Conservation (phyloP, 2,797 vertebrate genomes). For the Lagorchestes hirsutus region DNA sequence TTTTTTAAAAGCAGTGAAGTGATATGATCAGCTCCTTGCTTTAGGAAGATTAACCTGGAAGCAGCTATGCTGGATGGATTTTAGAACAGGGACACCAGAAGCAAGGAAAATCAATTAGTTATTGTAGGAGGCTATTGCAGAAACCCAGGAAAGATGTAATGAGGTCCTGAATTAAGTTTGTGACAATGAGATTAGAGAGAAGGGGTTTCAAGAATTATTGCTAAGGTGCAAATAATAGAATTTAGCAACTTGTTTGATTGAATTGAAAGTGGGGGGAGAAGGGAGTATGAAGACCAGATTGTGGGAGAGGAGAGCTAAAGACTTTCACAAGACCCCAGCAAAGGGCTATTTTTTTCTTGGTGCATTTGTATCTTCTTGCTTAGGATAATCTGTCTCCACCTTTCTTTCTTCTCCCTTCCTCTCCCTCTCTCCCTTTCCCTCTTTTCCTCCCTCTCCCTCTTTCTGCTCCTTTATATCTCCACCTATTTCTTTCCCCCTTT, state of each 20-base stretch:
- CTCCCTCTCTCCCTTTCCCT: background rate
- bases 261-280: background rate
- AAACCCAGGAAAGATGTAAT: background rate
- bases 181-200: background rate
- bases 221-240: background rate
- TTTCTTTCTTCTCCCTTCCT: background rate
- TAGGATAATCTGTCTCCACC: background rate
- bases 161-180: background rate
- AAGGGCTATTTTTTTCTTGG: background rate
- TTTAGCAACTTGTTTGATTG: background rate
- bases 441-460: rapidly evolving
- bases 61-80: background rate
- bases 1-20: background rate
- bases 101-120: background rate
- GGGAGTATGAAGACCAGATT: background rate
- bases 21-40: background rate
- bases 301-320: background rate
- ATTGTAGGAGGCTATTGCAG: background rate
- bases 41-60: background rate
- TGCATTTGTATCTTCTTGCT: background rate
- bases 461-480: background rate
- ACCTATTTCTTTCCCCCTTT: background rate
- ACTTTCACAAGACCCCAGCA: background rate
- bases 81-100: background rate
- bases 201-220: background rate